Percentiles rank a stretch among this genome's conserved stretches.
Evolutionary conservation across 2,113 vertebrate species (phyloP).

Genomic region (Lathamus discolor): DNA sequence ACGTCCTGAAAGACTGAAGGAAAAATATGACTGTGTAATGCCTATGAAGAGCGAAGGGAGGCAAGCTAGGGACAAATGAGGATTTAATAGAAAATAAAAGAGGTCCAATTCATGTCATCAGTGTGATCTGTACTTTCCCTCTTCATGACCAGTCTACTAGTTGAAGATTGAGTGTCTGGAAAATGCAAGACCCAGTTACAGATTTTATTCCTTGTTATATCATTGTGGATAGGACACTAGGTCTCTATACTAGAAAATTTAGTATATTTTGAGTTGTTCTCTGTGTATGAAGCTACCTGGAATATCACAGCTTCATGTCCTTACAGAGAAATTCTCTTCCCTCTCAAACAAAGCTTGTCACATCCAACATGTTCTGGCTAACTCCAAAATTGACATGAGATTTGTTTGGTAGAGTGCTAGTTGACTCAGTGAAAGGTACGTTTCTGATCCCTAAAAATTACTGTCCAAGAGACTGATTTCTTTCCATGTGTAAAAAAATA

Average conservation of each 20-base stretch:
- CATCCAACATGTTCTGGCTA: not conserved
- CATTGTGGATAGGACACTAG: not conserved
- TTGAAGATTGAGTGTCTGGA: not conserved
- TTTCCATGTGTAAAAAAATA: not conserved
- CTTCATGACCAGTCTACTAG: not conserved
- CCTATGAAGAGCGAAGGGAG: not conserved
- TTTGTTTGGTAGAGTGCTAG: not conserved
- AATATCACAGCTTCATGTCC: not conserved
- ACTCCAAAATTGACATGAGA: not conserved
- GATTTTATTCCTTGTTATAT: not conserved
- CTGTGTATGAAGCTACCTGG: not conserved
- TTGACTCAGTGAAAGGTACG: not conserved
- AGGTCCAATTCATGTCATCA: not conserved
- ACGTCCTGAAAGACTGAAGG: conserved; percentile 92
- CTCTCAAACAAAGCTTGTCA: not conserved
- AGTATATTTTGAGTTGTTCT: not conserved
- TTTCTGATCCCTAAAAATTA: not conserved
- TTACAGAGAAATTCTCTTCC: not conserved
- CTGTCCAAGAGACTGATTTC: not conserved
- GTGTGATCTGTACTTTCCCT: not conserved
- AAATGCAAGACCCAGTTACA: not conserved
- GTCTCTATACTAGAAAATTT: not conserved
- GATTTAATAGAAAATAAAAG: not conserved
- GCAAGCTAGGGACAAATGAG: not conserved
- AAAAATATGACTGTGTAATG: not conserved